phyloP scores from a whole-genome alignment of 2,797 vertebrate species.

The Fistularia commersonii region DNA sequence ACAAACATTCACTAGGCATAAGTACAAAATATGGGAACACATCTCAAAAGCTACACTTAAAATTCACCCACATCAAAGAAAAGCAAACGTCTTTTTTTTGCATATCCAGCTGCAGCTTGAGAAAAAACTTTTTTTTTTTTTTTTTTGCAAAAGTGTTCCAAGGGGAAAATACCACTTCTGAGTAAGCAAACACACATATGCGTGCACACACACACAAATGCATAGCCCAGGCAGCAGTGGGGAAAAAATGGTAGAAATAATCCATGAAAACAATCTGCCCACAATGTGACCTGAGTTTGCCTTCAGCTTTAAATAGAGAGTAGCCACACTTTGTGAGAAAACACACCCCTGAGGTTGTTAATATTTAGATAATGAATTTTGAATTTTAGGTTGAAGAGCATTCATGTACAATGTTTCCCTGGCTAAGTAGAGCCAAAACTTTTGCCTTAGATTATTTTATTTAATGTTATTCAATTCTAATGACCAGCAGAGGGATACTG shows the following conservation, averaged over 20 bases:
- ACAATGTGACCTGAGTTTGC: slow-evolving; percentile 18
- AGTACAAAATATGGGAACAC: slow-evolving; percentile 1
- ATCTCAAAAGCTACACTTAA: not conserved
- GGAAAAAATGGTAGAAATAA: slow-evolving; percentile 44
- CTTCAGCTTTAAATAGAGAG: not conserved
- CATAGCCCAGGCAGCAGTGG: slow-evolving; percentile 15
- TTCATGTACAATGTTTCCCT: no score
- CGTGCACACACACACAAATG: slow-evolving; percentile 5
- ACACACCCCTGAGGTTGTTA: no score
- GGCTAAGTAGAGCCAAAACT: no score
- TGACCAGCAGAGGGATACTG: no score
- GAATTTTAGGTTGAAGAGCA: no score
- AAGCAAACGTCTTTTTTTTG: slow-evolving; percentile 2
- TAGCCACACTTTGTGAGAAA: not conserved
- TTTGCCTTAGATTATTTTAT: no score
- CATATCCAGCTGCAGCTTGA: slow-evolving; percentile 40
- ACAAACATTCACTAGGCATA: not conserved
- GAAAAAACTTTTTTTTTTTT: slow-evolving; percentile 30
- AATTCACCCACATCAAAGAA: slow-evolving; percentile 12
- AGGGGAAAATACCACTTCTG: slow-evolving; percentile 40
- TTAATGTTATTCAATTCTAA: no score
- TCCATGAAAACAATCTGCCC: slow-evolving; percentile 48
- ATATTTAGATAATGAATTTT: no score
- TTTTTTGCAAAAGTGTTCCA: slow-evolving; percentile 52
- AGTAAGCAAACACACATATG: slow-evolving; percentile 16